Conservation (phyloP, 2,797 vertebrate genomes). For the Tapera naevia region DNA sequence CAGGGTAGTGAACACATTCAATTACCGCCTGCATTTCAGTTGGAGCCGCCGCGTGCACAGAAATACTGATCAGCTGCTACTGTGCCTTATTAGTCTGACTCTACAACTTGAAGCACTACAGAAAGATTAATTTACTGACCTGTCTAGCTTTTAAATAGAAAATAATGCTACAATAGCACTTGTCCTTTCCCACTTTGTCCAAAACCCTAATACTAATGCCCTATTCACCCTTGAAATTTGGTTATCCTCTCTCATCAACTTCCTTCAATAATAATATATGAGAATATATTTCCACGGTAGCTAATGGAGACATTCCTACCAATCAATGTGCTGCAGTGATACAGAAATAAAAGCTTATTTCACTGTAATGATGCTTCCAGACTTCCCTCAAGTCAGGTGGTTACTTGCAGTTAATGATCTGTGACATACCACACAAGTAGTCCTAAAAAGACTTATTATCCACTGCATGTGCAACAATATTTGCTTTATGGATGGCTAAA, state of each 20-base stretch:
- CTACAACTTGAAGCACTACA: not conserved
- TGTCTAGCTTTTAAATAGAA: slow-evolving; percentile 5
- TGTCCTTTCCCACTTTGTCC: slow-evolving; percentile 14
- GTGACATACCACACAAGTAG: slow-evolving; percentile 99
- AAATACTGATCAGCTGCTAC: not conserved
- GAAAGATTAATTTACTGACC: slow-evolving; percentile 21
- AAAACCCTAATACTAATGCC: slow-evolving; percentile 37
- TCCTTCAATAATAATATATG: slow-evolving; percentile 72
- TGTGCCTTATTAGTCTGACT: not conserved
- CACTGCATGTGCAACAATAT: slow-evolving; percentile 99
- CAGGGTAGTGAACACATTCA: not conserved
- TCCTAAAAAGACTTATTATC: slow-evolving; percentile 96
- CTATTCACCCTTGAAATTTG: slow-evolving; percentile 42
- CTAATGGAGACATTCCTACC: slow-evolving; percentile 85
- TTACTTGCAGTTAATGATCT: slow-evolving; percentile 92
- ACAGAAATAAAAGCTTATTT: slow-evolving; percentile 89
- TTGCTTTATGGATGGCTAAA: slow-evolving; percentile 98
- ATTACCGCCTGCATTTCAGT: not conserved
- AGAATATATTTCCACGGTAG: slow-evolving; percentile 75
- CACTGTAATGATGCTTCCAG: slow-evolving; percentile 94
- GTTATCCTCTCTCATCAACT: slow-evolving; percentile 69
- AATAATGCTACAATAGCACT: slow-evolving; percentile 8
- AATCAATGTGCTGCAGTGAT: slow-evolving; percentile 88
- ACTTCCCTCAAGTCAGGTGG: slow-evolving; percentile 91
- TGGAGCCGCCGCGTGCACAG: not conserved